Base-by-base conservation (phyloP, 2,113 vertebrate species). In the Urocynchramus pylzowi region DNA sequence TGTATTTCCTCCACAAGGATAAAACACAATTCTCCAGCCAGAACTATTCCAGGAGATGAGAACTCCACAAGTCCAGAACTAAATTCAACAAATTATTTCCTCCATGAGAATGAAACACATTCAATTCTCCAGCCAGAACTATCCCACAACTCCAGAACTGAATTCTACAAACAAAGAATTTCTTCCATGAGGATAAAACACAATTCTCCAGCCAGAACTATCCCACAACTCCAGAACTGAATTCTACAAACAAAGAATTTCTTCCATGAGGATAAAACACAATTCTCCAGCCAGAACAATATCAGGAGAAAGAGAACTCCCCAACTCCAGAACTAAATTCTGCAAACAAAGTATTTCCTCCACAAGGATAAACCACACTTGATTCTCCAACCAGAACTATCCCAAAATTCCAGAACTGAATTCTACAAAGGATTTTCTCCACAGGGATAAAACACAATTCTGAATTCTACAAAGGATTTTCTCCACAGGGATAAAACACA, bases 141-240 rank as follows among this genome's bases (percentile, higher is more conserved):
- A 18, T 3, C 24, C 35, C 59, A 19, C 21, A 41, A 2, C 0
- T 49, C 12, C 49, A 63, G 42, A 35, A 31, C 15, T 1, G 6
- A 68, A 49, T 27, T 20, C 33, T 27, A 20, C 7, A 27, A 30
- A 37, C 13, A 2, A 37, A n/a, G n/a, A n/a, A n/a, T 69, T 50
- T 20, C 22, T 28, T 26, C 35, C 35, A 3, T 0, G 2, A 20
- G 28, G 45, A 2, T 33, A 41, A 61, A 33, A 1, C 69, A 24
- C 22, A 1, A 4, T 31, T 24, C 3, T 31, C 16, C 56, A 39
- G 5, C 23, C 39, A n/a, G 3, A 26, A 8, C 4, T 8, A 26
- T 8, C 39, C 27, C 28, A 9, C 16, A 41, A 24, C 0, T 41
- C 49, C 49, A 69, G n/a, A 57, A 35, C 33, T 21, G 2, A 44